phyloP scores from a whole-genome alignment of 2,113 vertebrate species.

The Dromas ardeola region DNA sequence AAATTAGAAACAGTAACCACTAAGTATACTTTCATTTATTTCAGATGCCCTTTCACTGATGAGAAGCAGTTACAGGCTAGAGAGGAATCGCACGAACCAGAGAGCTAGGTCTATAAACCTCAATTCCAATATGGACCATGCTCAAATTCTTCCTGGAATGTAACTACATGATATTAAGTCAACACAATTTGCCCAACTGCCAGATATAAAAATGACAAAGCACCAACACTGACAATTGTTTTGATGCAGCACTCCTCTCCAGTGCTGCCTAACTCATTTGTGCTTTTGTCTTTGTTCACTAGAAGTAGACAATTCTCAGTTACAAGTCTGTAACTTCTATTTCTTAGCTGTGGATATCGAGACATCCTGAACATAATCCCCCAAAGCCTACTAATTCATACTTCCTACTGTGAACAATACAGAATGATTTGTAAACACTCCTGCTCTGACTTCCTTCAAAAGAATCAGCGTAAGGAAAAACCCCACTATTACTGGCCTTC shows the following conservation, averaged over 20 bases:
- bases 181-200: neutral
- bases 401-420: neutral
- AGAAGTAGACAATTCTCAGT: neutral
- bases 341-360: neutral
- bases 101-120: neutral
- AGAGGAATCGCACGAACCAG: neutral
- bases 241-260: conserved; percentile 15
- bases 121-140: neutral
- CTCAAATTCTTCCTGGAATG: conserved; percentile 3
- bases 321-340: neutral
- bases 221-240: conserved; percentile 23
- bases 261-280: conserved; percentile 3
- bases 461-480: neutral
- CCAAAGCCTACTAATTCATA: neutral
- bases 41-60: neutral
- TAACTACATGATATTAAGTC: neutral
- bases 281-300: conserved; percentile 36
- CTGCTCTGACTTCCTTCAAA: neutral
- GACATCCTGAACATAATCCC: neutral
- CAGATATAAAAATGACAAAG: conserved; percentile 53
- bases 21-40: neutral
- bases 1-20: neutral
- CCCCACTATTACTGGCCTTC: neutral
- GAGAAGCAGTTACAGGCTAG: neutral
- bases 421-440: neutral